Evolutionary conservation across 2,888 invertebrate genomes (phyloP).

Genomic region (Nemotelus nigrinus): DNA sequence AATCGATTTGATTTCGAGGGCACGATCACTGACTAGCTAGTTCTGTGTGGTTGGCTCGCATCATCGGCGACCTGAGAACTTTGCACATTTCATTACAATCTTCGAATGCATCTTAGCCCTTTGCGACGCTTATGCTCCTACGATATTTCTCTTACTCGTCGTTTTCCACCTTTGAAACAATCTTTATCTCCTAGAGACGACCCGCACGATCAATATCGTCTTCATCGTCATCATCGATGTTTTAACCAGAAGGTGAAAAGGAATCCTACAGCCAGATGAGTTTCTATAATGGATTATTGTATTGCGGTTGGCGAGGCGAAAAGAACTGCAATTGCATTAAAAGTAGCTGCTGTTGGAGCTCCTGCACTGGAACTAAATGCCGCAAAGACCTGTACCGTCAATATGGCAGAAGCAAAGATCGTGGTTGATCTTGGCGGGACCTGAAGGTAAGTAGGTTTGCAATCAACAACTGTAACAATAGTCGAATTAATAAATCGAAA

Average conservation of each 20-base stretch:
- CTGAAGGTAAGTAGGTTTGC: constrained; percentile 3
- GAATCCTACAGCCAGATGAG: constrained; percentile 15
- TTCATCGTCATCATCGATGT: background rate
- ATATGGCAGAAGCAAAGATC: background rate
- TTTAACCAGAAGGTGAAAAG: constrained; percentile 1
- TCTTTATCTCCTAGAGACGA: background rate
- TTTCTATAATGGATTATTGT: constrained; percentile 6
- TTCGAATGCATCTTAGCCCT: no score
- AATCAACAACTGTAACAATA: constrained; percentile 9
- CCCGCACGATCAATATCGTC: constrained; percentile 3
- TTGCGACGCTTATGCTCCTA: background rate
- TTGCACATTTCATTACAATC: no score
- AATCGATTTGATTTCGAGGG: constrained; percentile 22
- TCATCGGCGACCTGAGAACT: background rate
- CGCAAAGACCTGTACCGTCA: background rate
- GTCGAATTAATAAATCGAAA: background rate
- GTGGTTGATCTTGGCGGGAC: background rate
- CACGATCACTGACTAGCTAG: background rate
- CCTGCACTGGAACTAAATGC: background rate
- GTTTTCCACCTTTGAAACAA: background rate
- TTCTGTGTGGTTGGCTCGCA: background rate
- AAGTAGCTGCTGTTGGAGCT: background rate
- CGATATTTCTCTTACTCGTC: background rate
- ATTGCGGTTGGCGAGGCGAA: background rate
- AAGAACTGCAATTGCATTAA: background rate